Evolutionary conservation across 1,140 invertebrate species (phyloP), one percentile per base, ranked within the genome.

Genomic region (Scaptomyza hsui): DNA sequence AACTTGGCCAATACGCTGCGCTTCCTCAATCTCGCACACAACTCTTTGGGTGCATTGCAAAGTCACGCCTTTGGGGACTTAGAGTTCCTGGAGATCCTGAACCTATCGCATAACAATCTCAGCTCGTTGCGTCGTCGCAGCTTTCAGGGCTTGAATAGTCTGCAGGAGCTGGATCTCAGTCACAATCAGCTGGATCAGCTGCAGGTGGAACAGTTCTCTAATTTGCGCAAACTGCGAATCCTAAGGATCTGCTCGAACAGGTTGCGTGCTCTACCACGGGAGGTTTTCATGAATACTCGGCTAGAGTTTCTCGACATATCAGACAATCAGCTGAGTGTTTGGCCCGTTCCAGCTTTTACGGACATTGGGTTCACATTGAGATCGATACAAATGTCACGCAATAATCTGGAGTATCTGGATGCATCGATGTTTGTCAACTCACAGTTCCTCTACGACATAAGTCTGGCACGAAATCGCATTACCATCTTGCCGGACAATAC

Each of bases 401-500:
- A 98, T 89, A 94, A 94, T 48, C 93, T 98, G 42, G 96, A 98
- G 79, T 96, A 97, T 86, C 92, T 98, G 52, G 97, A 98, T 89
- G 95, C 95, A 24, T 97, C 95, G 13, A 96, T 97, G 91, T 97
- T 98, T 89, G 94, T 96, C 29, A 94, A 95, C 71, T 96, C 95
- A 15, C 95, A 96, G 35, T 95, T 95, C 81, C 91, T 98, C 21
- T 94, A 95, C n/a, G 94, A 94, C 60, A 92, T 98, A 13, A 95
- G 96, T 92, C 92, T 98, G 67, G 94, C 95, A 12, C 93, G 93
- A 69, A 98, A 98, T 92, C 94, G 95, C 78, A 93, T 98, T 19
- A 96, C 95, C 0, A 96, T 97, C 55, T 91, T 98, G 37, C 96
- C 97, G 0, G 97, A 98, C 89, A 97, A 97, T 89, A 96, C 97